Evolutionary conservation across 2,113 vertebrate genomes (phyloP), one percentile per base, ranked within the genome.

Genomic region (Illadopsis cleaveri): DNA sequence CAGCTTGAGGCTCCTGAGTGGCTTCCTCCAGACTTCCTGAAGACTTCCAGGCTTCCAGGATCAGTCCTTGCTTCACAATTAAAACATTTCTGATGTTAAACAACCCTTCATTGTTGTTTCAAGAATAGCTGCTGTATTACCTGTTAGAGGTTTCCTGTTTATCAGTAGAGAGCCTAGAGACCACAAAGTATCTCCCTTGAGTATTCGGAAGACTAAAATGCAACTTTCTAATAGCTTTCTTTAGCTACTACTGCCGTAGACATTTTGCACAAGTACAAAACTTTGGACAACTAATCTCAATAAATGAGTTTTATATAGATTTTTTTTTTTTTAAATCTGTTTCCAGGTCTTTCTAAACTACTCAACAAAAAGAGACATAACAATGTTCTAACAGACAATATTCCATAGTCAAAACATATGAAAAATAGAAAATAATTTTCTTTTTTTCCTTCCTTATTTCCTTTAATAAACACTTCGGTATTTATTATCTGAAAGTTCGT

Each of bases 11-110:
- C 44, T 82, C 62, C 93, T 91, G 31, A 15, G 18, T 35, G 33
- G 42, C 37, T 75, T 90, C 45, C 79, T 72, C 58, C 31, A 68
- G 86, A 61, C 45, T 89, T 82, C 86, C 69, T 75, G 61, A 28
- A 89, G 61, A 30, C 28, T 75, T 57, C 66, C 76, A 88, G 42
- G 66, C 42, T 64, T 83, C 40, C 66, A 84, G 89, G 69, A 97
- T 97, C 96, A 97, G 96, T 97, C 93, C 75, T 83, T 73, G 69
- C 86, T 91, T 89, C 86, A 96, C 92, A 97, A 92, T 95, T 89
- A 96, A 93, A 95, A 95, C 66, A 58, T 54, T 89, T 90, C 69
- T 75, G 53, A 64, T 82, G 73, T 66, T 96, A 70, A 96, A 75
- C 90, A 96, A 92, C 64, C 48, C 64, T 83, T 56, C 86, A 93